Conservation (phyloP, 2,888 invertebrate species). For the Sphaeridia pumilis region DNA sequence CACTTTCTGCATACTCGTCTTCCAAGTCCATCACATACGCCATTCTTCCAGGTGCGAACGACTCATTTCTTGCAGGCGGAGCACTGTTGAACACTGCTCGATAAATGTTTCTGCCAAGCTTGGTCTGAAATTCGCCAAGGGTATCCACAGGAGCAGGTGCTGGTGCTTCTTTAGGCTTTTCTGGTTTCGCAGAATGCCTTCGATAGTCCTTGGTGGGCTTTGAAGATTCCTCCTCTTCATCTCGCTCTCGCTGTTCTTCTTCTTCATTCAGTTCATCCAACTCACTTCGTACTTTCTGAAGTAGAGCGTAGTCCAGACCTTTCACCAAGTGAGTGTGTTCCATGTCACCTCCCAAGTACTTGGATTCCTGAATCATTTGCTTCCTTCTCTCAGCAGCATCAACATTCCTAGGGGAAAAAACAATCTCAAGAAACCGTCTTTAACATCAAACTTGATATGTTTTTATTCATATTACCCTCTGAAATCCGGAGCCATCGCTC, state of each 20-base stretch:
- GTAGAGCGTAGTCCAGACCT: conserved; percentile 80
- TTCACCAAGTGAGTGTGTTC: conserved; percentile 99
- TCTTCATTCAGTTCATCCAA: conserved; percentile 68
- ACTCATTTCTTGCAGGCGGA: conserved; percentile 60
- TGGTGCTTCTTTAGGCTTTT: conserved; percentile 29
- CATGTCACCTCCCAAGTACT: conserved; percentile 99
- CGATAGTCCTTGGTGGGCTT: conserved; percentile 24
- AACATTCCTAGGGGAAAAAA: conserved; percentile 46
- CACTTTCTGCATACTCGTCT: conserved; percentile 68
- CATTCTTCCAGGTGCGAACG: conserved; percentile 92
- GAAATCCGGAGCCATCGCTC: conserved; percentile 92
- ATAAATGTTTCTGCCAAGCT: conserved; percentile 64
- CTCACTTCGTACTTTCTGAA: conserved; percentile 84
- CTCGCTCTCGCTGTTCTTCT: conserved; percentile 70
- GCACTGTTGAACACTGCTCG: conserved; percentile 41
- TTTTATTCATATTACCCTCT: conserved; percentile 54
- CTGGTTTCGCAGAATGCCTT: conserved; percentile 45
- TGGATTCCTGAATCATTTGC: conserved; percentile 94
- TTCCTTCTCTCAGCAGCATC: conserved; percentile 89
- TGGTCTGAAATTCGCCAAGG: conserved; percentile 43
- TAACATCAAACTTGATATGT: background rate
- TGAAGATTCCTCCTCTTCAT: conserved; percentile 55
- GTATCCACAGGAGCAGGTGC: conserved; percentile 19
- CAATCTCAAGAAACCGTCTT: conserved; percentile 1
- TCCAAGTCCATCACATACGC: conserved; percentile 95